Evolutionary conservation across 2,888 invertebrate genomes (phyloP), one percentile per base, ranked within the genome.

Genomic region (Helobdella robusta): DNA sequence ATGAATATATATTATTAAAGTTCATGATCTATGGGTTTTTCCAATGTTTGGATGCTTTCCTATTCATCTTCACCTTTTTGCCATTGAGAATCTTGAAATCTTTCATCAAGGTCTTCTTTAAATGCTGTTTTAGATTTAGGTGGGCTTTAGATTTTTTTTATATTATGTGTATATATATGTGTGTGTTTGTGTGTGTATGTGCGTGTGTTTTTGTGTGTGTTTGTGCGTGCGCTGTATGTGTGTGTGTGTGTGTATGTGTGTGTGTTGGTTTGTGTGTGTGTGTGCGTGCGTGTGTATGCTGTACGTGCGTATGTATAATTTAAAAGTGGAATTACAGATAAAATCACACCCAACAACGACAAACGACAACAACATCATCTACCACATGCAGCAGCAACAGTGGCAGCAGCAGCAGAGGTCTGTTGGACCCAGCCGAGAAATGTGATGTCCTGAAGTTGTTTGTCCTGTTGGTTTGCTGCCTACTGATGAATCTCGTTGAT

Each of bases 61-160:
- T 97, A 64, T 97, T 92, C 83, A 88, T 97, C 65, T 95, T 95
- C 80, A 97, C 98, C 64, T 94, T 97, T 83, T 83, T 98, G 73
- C 98, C 98, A 18, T 81, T 98, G 68, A 84, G 98, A 72, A 91
- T 95, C 78, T 76, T 89, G 40, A 84, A 95, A 79, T 92, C 92
- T 56, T 80, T 90, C 65, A 88, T 89, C 86, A 87, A 87, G 44
- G 83, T 92, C 68, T 69, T 60, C 40, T 44, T 65, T 34, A 40
- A 64, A 32, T 52, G 50, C 20, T 65, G 48, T 36, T n/a, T 64
- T 32, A 44, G n/a, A n/a, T n/a, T n/a, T n/a, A n/a, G n/a, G n/a
- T n/a, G n/a, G n/a, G n/a, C 11, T 25, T 58, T 18, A 11, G 23
- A 58, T 11, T 58, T 58, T 25, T 30, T 58, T 58, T 25, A 25